Evolutionary conservation across 2,113 vertebrate genomes (phyloP), one percentile per base, ranked within the genome.

Genomic region (Antennarius striatus): DNA sequence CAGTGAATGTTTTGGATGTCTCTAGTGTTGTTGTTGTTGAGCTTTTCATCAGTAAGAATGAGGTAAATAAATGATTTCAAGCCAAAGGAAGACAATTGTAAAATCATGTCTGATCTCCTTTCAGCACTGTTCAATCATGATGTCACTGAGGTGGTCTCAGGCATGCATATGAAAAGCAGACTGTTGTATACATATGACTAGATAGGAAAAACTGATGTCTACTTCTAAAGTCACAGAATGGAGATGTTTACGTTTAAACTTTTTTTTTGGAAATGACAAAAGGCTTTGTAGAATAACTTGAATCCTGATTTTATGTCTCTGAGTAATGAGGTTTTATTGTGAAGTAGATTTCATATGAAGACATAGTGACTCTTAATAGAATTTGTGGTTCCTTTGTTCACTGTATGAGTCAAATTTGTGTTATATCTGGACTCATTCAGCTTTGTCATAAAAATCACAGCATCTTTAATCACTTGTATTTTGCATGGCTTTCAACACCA

Each of bases 401-500:
- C 17, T 47, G 28, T 39, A 46, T 60, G 40, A 10, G 28, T 64
- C 29, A 15, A 53, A 48, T 59, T 61, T 47, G 14, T 43, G 40
- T 40, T 36, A 14, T 82, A 60, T 62, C 39, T 46, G 16, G 46
- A 75, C 69, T 49, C 15, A 78, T 82, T 53, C 55, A 61, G 39
- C 42, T 54, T 42, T 39, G 9, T 29, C 17, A 15, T 52, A 29
- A 65, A 32, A 76, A 74, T 63, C 59, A 49, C 10, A 51, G 17
- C 39, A 55, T 63, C 69, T 15, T 12, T 68, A 58, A 64, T 61
- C 46, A 58, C 53, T 65, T 71, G 49, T 87, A 77, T 85, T 85
- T 78, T 74, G 45, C 85, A 75, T 80, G 80, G 84, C 77, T 50
- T 64, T 13, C 53, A 66, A 49, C 66, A 63, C 54, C 75, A 52